These are phyloP conservation scores for Lasioglossum lativentre DNA, from an alignment of 2,888 invertebrate genomes.

Conservation along the genomic window DNA sequence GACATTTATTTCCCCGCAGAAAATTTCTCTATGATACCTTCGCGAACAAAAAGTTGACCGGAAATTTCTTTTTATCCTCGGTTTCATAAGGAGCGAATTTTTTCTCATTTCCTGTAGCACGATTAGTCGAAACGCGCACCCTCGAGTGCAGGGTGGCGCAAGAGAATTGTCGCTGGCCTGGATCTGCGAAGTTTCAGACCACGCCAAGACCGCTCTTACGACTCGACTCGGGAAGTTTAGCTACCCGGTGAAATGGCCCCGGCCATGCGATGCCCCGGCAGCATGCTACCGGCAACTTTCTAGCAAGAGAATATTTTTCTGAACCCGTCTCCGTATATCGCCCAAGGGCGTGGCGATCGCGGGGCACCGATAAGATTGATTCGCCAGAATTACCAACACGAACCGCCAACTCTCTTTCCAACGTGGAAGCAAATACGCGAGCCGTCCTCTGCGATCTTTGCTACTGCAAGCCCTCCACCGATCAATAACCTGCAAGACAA, in stretches of 20 bases:
- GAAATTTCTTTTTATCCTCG: not conserved
- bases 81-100: not conserved
- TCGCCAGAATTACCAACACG: conserved; percentile 7
- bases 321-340: conserved; percentile 28
- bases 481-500: conserved; percentile 22
- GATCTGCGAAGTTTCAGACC: conserved; percentile 65
- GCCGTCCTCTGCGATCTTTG: not conserved
- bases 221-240: conserved; percentile 58
- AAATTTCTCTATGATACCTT: not conserved
- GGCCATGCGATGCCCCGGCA: conserved; percentile 55
- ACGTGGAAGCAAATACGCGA: not conserved
- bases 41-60: not conserved
- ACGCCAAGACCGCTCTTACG: conserved; percentile 54
- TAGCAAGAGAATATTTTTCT: conserved; percentile 41
- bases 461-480: not conserved
- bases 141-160: conserved; percentile 23
- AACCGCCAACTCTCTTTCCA: not conserved
- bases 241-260: conserved; percentile 54
- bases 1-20: not conserved
- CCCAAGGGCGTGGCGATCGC: conserved; percentile 48
- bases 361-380: conserved; percentile 31
- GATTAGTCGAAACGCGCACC: not conserved
- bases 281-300: conserved; percentile 46
- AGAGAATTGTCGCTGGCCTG: conserved; percentile 60
- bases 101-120: not conserved